phyloP scores from a whole-genome alignment of 1,140 invertebrate species.

The Copidosoma floridanum region DNA sequence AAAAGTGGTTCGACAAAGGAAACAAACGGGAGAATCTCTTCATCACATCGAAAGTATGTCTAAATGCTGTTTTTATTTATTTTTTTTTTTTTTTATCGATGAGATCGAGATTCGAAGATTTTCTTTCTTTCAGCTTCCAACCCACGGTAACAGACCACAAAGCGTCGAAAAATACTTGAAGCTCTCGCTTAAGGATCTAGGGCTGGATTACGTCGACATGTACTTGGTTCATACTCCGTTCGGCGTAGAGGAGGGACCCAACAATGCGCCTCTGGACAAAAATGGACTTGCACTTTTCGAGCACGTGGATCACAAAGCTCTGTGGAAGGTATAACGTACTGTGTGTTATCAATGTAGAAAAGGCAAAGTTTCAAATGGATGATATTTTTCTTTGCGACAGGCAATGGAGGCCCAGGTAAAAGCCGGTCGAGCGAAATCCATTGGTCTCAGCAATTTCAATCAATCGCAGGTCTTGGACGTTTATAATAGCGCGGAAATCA shows the following conservation, averaged over 20 bases:
- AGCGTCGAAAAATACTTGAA: conserved; percentile 62
- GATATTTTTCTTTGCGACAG: conserved; percentile 46
- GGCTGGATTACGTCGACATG: conserved; percentile 68
- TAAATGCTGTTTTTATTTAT: no score
- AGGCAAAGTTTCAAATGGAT: conserved; percentile 31
- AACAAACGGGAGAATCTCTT: conserved; percentile 19
- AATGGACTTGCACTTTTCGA: conserved; percentile 67
- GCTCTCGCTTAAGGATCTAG: conserved; percentile 60
- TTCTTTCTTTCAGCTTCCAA: conserved; percentile 47
- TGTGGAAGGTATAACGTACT: conserved; percentile 62
- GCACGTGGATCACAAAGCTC: conserved; percentile 65
- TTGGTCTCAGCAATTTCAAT: conserved; percentile 81
- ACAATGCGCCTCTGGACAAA: conserved; percentile 53
- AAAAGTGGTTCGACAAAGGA: conserved; percentile 13
- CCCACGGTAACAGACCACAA: conserved; percentile 53
- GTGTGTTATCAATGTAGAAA: no score
- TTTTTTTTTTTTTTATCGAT: not conserved
- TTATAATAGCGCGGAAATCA: conserved; percentile 63
- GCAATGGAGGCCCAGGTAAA: conserved; percentile 74
- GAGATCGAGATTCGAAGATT: not conserved
- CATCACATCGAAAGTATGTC: conserved; percentile 18
- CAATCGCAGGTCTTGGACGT: conserved; percentile 66
- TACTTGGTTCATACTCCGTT: conserved; percentile 72
- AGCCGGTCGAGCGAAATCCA: conserved; percentile 64
- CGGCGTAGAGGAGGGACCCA: conserved; percentile 58